Evolutionary conservation across 2,113 vertebrate species (phyloP).

Genomic region (Campylomormyrus tamandua): DNA sequence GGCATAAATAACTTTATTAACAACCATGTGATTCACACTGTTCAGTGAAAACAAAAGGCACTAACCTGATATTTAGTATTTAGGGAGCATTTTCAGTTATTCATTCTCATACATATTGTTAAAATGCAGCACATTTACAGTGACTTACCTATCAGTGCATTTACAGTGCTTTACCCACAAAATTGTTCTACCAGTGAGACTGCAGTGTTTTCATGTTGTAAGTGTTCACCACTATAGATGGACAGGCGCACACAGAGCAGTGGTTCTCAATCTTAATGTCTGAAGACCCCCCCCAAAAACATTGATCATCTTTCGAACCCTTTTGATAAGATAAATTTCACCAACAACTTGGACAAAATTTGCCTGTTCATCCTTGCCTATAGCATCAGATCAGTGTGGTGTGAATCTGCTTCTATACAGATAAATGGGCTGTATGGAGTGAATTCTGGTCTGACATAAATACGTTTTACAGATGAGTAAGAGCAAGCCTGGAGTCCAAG

Average conservation of each 20-base stretch:
- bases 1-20: neutral
- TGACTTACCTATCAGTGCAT: neutral
- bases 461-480: neutral
- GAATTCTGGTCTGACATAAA: neutral
- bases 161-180: slow-evolving; percentile 8
- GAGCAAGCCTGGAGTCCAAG: neutral
- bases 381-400: neutral
- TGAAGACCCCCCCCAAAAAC: neutral
- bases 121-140: neutral
- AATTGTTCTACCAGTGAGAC: slow-evolving; percentile 22
- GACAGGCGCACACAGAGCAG: neutral
- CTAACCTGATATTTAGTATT: neutral
- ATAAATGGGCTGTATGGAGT: neutral
- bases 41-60: neutral
- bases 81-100: neutral
- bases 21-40: neutral
- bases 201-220: neutral
- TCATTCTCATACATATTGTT: neutral
- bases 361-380: neutral
- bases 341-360: neutral
- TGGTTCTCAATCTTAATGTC: neutral
- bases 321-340: neutral
- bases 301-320: neutral
- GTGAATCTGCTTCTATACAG: neutral
- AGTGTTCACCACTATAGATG: neutral